Conservation (phyloP, 2,888 invertebrate genomes). For the Callimorpha dominula region DNA sequence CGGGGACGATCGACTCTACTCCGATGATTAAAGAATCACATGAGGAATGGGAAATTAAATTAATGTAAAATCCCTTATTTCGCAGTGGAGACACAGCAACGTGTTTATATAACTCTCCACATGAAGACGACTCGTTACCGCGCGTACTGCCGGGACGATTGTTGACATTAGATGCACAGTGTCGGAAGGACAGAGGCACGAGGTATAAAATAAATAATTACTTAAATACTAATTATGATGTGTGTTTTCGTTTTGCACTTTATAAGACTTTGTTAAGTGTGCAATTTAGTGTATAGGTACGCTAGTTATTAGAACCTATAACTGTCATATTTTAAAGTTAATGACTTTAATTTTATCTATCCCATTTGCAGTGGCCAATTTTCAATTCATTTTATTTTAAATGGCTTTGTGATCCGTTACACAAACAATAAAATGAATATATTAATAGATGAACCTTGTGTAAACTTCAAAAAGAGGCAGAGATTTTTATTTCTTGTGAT, state of each 20-base stretch:
- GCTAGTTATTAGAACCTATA: not conserved
- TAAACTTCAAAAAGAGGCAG: not conserved
- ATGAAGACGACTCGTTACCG: constrained; percentile 96
- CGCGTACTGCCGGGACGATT: constrained; percentile 96
- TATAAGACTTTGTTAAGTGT: not conserved
- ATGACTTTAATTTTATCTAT: not conserved
- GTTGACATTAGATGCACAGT: constrained; percentile 96
- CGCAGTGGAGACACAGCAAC: constrained; percentile 97
- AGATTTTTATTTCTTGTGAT: not conserved
- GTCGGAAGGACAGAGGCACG: constrained; percentile 96
- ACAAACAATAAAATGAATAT: not conserved
- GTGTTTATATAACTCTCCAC: constrained; percentile 96
- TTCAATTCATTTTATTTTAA: not conserved
- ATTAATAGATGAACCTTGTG: not conserved
- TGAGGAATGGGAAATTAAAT: not conserved
- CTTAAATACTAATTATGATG: not conserved
- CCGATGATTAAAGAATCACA: not conserved
- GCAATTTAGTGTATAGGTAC: not conserved
- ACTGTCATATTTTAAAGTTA: not conserved
- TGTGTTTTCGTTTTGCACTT: not conserved
- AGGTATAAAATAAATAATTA: constrained; percentile 75
- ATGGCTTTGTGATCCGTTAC: not conserved
- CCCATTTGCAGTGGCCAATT: not conserved
- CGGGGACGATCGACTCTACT: too few relatives aligned
- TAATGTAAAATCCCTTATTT: constrained; percentile 36